These are phyloP conservation scores for Pterocles orientalis DNA, from an alignment of 2,113 vertebrate genomes.

Conservation along the genomic window DNA sequence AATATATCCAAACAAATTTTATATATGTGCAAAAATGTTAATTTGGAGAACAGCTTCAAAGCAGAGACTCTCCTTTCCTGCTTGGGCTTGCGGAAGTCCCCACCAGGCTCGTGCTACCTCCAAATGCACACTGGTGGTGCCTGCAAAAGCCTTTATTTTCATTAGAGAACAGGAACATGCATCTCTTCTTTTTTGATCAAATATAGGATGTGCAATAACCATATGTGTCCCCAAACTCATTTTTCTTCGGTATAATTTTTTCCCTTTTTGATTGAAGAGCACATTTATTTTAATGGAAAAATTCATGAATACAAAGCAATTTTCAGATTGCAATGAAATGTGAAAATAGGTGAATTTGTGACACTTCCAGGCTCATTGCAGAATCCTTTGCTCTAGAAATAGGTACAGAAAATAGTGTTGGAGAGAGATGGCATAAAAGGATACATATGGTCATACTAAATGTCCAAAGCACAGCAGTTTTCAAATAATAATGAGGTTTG, in stretches of 20 bases:
- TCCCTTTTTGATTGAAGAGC: neutral
- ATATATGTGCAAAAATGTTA: neutral
- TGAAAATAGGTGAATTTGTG: neutral
- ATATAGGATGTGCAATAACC: neutral
- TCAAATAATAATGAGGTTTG: neutral
- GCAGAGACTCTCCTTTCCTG: neutral
- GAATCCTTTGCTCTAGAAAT: neutral
- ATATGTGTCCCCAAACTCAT: neutral
- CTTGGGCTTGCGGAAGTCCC: neutral
- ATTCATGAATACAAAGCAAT: neutral
- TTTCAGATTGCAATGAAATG: neutral
- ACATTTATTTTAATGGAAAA: neutral
- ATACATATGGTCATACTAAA: neutral
- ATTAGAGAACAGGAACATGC: neutral
- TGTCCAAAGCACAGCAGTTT: neutral
- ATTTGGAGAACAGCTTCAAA: neutral
- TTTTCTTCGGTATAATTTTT: neutral
- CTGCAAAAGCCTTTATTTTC: neutral
- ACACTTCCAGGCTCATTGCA: neutral
- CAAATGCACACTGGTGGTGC: rapidly evolving
- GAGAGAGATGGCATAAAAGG: neutral
- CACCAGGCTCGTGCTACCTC: neutral
- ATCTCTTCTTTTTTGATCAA: neutral
- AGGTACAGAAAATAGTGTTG: neutral
- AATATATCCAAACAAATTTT: neutral